These are phyloP conservation scores for Seriola quinqueradiata DNA, from an alignment of 2,113 vertebrate genomes.

Conservation along the genomic window DNA sequence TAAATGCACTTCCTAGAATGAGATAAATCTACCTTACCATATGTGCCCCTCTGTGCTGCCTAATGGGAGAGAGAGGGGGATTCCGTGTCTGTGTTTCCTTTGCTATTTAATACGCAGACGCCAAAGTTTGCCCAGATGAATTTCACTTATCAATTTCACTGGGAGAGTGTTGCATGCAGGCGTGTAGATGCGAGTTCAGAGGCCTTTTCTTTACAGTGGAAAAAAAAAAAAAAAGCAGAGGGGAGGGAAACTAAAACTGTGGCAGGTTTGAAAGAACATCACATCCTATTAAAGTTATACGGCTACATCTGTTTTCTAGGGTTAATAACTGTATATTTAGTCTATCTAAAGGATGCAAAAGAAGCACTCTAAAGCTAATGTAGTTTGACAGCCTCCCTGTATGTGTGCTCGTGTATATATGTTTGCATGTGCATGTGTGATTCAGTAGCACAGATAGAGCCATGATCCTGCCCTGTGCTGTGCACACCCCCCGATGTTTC, in stretches of 20 bases:
- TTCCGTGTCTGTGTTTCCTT: constrained; percentile 23
- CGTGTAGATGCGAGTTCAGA: background rate
- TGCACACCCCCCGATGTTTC: constrained; percentile 57
- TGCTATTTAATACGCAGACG: constrained; percentile 14
- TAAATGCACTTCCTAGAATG: constrained; percentile 72
- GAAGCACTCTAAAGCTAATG: constrained; percentile 27
- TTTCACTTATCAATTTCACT: constrained; percentile 48
- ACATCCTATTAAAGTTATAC: constrained; percentile 19
- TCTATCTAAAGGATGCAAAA: constrained; percentile 39
- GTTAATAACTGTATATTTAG: constrained; percentile 33
- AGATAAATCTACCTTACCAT: constrained; percentile 72
- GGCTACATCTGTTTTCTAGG: constrained; percentile 30
- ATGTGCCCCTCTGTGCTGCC: constrained; percentile 62
- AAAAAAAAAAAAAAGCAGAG: background rate
- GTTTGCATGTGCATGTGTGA: constrained; percentile 47
- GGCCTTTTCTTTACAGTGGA: background rate
- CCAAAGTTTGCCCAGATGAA: constrained; percentile 32
- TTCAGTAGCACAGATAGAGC: constrained; percentile 24
- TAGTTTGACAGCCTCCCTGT: constrained; percentile 50
- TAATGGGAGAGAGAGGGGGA: constrained; percentile 41
- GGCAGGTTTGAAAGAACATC: constrained; percentile 33
- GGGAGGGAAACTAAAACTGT: background rate
- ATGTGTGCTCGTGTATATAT: constrained; percentile 28
- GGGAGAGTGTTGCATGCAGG: constrained; percentile 12
- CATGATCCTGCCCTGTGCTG: constrained; percentile 5